phyloP scores from a whole-genome alignment of 23 tunicate species.

The Clavelina lepadiformis region DNA sequence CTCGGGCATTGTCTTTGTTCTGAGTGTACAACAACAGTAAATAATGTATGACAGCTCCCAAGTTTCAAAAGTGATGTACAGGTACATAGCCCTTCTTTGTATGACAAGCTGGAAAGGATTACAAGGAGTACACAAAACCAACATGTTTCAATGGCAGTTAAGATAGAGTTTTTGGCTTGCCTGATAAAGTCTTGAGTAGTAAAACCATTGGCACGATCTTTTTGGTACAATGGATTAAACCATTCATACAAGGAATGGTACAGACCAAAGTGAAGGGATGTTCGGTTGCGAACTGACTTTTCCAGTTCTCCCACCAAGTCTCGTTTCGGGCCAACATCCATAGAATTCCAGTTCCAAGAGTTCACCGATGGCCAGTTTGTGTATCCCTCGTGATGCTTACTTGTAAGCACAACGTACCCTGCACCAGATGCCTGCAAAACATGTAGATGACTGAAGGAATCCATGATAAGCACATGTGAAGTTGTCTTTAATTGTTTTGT shows the following conservation, averaged over 20 bases:
- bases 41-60: not conserved
- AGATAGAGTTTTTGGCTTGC: constrained; percentile 5
- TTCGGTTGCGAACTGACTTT: constrained; percentile 44
- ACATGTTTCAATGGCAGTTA: not conserved
- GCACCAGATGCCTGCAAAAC: constrained; percentile 54
- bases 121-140: too few relatives aligned
- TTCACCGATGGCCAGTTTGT: constrained; percentile 85
- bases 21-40: constrained; percentile 1
- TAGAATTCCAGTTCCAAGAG: constrained; percentile 87
- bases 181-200: constrained; percentile 67
- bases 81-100: too few relatives aligned
- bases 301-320: constrained; percentile 84
- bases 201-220: constrained; percentile 41
- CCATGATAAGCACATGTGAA: too few relatives aligned
- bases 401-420: constrained; percentile 38
- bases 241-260: constrained; percentile 84
- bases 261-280: constrained; percentile 66
- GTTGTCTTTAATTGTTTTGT: too few relatives aligned
- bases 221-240: constrained; percentile 56
- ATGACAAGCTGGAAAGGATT: too few relatives aligned
- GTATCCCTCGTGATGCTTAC: constrained; percentile 90
- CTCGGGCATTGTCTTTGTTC: constrained; percentile 71
- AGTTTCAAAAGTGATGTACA: not conserved
- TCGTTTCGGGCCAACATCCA: constrained; percentile 81
- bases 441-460: too few relatives aligned